A percentile compares a stretch with the other conserved stretches of the same genome.
phyloP scores from a whole-genome alignment of 2,797 vertebrate species.

The Cottoperca gobio region DNA sequence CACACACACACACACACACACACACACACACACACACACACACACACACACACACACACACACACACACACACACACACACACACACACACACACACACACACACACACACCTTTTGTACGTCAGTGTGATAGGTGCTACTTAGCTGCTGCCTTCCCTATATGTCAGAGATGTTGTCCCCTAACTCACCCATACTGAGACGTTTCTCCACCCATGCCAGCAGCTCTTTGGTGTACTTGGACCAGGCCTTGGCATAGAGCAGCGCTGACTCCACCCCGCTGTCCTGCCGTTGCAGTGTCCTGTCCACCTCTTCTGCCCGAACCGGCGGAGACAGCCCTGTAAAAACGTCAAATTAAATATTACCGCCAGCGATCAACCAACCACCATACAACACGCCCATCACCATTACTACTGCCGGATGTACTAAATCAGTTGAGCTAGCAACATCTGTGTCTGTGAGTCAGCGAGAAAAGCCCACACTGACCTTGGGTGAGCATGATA shows the following conservation, averaged over 20 bases:
- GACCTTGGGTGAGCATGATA: constrained; percentile 74
- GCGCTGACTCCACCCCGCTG: constrained; percentile 92
- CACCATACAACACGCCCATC: not conserved
- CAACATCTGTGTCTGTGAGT: constrained; percentile 39
- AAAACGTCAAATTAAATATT: constrained; percentile 54
- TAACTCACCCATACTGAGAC: constrained; percentile 92
- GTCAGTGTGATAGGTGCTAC: not conserved
- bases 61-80: not conserved
- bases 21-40: not conserved
- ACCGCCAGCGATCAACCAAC: not conserved
- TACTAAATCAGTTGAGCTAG: not conserved
- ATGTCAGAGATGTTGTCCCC: not conserved
- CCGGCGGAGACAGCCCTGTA: constrained; percentile 85
- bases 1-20: not conserved
- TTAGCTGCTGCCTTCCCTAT: not conserved
- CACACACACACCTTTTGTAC: not conserved
- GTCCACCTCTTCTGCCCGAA: constrained; percentile 90
- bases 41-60: not conserved
- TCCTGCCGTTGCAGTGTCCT: constrained; percentile 89
- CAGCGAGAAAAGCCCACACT: constrained; percentile 72
- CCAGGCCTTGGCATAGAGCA: constrained; percentile 97
- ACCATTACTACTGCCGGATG: not conserved
- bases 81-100: not conserved
- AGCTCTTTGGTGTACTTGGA: constrained; percentile 98
- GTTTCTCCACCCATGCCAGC: constrained; percentile 95